Evolutionary conservation across 2,113 vertebrate species (phyloP).

Genomic region (Eulacestoma nigropectus): DNA sequence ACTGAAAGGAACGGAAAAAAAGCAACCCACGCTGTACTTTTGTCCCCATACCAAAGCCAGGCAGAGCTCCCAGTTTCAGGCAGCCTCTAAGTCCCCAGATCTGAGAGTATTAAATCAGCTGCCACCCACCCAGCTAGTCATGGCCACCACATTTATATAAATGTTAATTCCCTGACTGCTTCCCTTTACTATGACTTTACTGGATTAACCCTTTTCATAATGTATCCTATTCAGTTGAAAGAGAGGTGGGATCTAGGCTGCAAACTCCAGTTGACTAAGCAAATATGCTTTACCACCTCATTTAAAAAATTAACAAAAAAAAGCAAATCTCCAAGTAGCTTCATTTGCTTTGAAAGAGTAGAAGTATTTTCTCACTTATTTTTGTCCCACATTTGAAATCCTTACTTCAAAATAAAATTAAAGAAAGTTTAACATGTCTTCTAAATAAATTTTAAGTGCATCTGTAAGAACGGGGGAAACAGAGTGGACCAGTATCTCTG

Average conservation of each 20-base stretch:
- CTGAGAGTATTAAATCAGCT: neutral
- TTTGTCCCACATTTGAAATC: neutral
- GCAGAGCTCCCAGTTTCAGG: neutral
- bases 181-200: constrained; percentile 18
- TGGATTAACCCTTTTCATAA: constrained; percentile 52
- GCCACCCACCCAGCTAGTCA: neutral
- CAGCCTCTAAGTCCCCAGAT: neutral
- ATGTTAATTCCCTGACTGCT: neutral
- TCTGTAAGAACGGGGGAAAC: neutral
- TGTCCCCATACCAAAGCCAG: neutral
- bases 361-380: neutral
- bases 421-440: neutral
- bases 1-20: neutral
- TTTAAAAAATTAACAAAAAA: neutral
- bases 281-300: neutral
- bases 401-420: neutral
- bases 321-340: neutral
- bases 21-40: neutral
- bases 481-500: neutral
- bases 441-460: constrained; percentile 44
- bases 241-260: constrained; percentile 25
- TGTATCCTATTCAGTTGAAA: neutral
- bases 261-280: constrained; percentile 28
- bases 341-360: neutral
- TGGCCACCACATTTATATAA: neutral